phyloP scores from a whole-genome alignment of 30 jellyfish, hydroid and myxozoan genomes.

The Hydractinia echinata region DNA sequence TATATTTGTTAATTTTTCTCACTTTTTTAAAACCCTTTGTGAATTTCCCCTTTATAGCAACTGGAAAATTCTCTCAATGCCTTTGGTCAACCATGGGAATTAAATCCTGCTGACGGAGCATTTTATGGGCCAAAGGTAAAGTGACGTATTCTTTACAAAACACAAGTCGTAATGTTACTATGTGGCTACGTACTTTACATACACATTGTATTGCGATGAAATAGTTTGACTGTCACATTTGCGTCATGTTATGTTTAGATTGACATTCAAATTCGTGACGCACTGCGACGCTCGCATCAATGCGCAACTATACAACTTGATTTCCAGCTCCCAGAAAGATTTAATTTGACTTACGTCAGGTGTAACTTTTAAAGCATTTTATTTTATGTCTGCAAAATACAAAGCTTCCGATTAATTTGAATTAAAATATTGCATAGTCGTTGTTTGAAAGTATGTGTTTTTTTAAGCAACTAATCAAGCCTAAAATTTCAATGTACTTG shows the following conservation, averaged over 20 bases:
- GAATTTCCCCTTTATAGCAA: conserved; percentile 43
- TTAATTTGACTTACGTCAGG: conserved; percentile 84
- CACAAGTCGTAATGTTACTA: background rate
- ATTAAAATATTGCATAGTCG: background rate
- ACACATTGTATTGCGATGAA: background rate
- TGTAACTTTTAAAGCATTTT: conserved; percentile 2
- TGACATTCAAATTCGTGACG: conserved; percentile 96
- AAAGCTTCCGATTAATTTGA: background rate
- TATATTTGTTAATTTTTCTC: no score
- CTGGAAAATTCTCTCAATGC: conserved; percentile 78
- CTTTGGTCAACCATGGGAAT: conserved; percentile 90
- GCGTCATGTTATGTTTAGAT: conserved; percentile 52
- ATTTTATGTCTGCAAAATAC: background rate
- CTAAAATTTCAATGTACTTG: no score
- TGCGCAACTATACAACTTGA: conserved; percentile 97
- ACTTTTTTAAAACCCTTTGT: no score
- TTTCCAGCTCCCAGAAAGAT: conserved; percentile 94
- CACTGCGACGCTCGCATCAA: conserved; percentile 89
- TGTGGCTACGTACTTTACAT: background rate
- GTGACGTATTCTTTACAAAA: background rate
- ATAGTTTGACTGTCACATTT: background rate
- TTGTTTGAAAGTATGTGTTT: background rate
- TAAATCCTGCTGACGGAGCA: conserved; percentile 99
- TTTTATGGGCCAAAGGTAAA: conserved; percentile 97
- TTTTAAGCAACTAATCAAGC: no score